Percentiles rank a stretch among this genome's conserved stretches.
Evolutionary conservation across 2,113 vertebrate genomes (phyloP).

Genomic region (Strigops habroptila): DNA sequence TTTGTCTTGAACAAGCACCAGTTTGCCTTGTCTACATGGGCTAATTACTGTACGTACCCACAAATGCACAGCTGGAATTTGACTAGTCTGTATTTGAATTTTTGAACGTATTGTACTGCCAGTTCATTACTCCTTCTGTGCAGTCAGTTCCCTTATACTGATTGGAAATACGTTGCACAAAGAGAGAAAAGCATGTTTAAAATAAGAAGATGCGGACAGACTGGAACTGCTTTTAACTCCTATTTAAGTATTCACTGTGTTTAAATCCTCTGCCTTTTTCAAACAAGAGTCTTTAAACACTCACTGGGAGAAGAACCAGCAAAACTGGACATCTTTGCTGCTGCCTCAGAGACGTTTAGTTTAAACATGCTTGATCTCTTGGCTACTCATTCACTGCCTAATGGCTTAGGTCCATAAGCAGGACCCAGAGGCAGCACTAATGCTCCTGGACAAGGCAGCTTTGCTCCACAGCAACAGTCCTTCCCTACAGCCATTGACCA

Average conservation of each 20-base stretch:
- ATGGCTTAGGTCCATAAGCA: neutral
- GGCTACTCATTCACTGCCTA: neutral
- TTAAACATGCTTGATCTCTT: neutral
- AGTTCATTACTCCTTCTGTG: neutral
- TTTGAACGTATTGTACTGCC: neutral
- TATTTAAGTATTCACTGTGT: neutral
- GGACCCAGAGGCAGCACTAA: neutral
- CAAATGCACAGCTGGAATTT: slow-evolving; percentile 1
- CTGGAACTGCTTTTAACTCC: neutral
- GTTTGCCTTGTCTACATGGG: neutral
- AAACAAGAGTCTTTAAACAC: neutral
- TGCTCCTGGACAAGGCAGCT: neutral
- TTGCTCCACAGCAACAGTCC: neutral
- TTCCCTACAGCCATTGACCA: neutral
- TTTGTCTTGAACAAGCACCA: neutral
- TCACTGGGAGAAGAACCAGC: neutral
- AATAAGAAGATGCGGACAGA: neutral
- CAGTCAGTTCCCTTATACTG: neutral
- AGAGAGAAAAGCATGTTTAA: neutral
- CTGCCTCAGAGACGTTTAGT: neutral
- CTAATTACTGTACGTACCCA: neutral
- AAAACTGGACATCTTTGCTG: neutral
- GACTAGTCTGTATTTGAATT: neutral
- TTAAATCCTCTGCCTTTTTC: neutral
- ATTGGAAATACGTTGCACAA: neutral